Conservation (phyloP, 2,888 invertebrate genomes). For the Eurois occulta region DNA sequence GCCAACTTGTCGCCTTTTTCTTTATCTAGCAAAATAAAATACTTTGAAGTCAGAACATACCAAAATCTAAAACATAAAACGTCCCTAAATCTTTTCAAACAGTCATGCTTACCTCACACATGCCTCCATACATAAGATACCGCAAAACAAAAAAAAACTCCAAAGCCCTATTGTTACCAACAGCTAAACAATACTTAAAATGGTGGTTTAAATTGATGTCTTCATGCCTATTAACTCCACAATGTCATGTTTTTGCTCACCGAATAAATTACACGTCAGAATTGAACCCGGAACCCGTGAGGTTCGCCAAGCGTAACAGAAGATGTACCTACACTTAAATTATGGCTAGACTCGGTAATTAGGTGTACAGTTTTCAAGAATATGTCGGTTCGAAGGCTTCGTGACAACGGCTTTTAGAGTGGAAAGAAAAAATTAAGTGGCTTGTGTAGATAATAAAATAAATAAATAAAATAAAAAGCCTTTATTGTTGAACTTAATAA, state of each 20-base stretch:
- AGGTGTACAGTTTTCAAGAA: conserved; percentile 39
- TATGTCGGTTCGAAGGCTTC: conserved; percentile 13
- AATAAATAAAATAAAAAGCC: too few species aligned
- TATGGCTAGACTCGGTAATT: conserved; percentile 41
- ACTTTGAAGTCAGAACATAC: not conserved
- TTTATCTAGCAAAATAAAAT: too few species aligned
- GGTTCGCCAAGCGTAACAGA: conserved; percentile 40
- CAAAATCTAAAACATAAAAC: not conserved
- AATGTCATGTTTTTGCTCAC: conserved; percentile 55
- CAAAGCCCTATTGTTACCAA: conserved; percentile 39
- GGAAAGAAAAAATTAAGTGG: not conserved
- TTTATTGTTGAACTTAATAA: too few species aligned
- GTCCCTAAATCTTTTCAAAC: not conserved
- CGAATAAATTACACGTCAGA: conserved; percentile 61
- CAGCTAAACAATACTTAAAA: conserved; percentile 44
- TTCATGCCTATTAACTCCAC: conserved; percentile 42
- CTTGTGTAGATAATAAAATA: too few species aligned
- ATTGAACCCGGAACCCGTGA: conserved; percentile 50
- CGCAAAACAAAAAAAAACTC: conserved; percentile 11
- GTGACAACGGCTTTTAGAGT: not conserved
- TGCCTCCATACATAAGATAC: not conserved
- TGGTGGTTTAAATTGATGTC: conserved; percentile 41
- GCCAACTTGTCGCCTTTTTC: too few species aligned
- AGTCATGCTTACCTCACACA: not conserved
- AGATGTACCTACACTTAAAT: conserved; percentile 31